Evolutionary conservation across 2,797 vertebrate genomes (phyloP), one percentile per base, ranked within the genome.

Genomic region (Ispidina picta): DNA sequence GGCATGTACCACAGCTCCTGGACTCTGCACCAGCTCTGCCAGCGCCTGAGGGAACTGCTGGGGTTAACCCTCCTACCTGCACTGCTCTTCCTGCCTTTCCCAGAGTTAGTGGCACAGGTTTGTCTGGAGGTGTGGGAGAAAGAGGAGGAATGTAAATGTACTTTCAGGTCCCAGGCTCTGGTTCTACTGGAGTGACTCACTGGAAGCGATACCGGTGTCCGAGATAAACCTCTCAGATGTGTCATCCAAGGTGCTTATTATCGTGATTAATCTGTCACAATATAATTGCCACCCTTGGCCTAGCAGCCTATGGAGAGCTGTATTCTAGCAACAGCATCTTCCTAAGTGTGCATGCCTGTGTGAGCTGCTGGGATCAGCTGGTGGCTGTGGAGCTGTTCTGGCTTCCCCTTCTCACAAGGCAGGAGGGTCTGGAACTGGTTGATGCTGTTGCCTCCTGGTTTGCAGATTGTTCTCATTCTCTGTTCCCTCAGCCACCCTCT

Each of bases 181-280:
- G 0, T 84, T 91, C 46, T 95, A 48, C 74, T 68, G 29, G 71
- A 80, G 79, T 92, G 77, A 90, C 74, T 95, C 89, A 88, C 58
- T 94, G 82, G 60, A 88, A 79, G 56, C 46, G 70, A 56, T 88
- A 25, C 60, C 43, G 14, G 35, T 76, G 68, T 88, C 68, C 3
- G 2, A 82, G 83, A 56, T 70, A 86, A 86, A 69, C 46, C 41
- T 79, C 49, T 74, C 35, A 22, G 51, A 89, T 88, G 33, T 12
- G 6, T 93, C 74, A 25, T 12, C 18, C 28, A n/a, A 82, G 48
- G 48, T 75, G 19, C 51, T 83, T 69, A 39, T 87, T 58, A 48
- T 63, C 0, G 0, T 83, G 83, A 78, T 78, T 94, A 37, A 69
- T 71, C 64, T 78, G 39, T 88, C 64, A 31, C 46, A 41, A 31